Percentiles rank a stretch among this genome's conserved stretches.
Conservation (phyloP, 1,140 invertebrate genomes). For the Propsilocerus akamusi region DNA sequence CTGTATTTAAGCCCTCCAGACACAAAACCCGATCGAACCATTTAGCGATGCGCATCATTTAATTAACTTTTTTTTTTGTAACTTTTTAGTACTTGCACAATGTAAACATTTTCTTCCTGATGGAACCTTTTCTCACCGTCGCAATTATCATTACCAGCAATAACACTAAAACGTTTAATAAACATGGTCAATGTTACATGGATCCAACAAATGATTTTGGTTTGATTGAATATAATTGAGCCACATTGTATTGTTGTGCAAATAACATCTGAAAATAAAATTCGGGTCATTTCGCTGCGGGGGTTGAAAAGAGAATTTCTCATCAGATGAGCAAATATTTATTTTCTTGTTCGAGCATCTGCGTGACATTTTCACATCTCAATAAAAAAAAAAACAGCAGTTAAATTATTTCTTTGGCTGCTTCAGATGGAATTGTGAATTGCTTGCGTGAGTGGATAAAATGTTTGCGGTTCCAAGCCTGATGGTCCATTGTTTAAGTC, state of each 20-base stretch:
- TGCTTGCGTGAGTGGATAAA: slow-evolving; percentile 2
- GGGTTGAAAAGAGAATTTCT: background rate
- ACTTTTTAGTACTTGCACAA: too few relatives aligned
- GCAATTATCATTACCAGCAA: slow-evolving; percentile 1
- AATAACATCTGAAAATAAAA: background rate
- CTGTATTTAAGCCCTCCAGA: too few relatives aligned
- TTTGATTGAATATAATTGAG: background rate
- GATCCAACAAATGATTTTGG: background rate
- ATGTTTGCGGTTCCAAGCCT: background rate
- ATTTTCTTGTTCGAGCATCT: background rate
- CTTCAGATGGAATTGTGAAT: background rate
- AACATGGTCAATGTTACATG: background rate
- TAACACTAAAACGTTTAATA: background rate
- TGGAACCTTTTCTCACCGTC: background rate
- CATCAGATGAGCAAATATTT: background rate
- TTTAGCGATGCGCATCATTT: too few relatives aligned
- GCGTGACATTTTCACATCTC: slow-evolving; percentile 1
- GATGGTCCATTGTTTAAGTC: too few relatives aligned
- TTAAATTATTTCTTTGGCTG: background rate
- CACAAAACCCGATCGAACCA: too few relatives aligned
- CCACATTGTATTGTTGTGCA: background rate
- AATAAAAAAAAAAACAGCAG: background rate
- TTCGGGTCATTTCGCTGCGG: background rate
- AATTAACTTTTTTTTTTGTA: too few relatives aligned
- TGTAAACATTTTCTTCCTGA: background rate